These are phyloP conservation scores for Phrynocephalus vlangalii DNA, from an alignment of 2,797 vertebrate genomes.

Conservation along the genomic window DNA sequence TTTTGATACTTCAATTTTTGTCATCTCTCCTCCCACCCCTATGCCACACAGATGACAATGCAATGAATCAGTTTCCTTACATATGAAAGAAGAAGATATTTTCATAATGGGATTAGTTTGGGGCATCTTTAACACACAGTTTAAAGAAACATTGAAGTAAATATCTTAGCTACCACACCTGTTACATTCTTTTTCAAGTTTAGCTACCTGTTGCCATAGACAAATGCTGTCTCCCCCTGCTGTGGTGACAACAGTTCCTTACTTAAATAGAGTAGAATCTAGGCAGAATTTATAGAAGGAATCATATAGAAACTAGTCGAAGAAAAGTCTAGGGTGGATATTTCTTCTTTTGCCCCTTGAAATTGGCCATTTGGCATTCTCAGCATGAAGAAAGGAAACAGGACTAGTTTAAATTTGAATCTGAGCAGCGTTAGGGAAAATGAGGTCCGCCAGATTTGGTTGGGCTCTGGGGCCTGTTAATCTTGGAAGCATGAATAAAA, in stretches of 20 bases:
- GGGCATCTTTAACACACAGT: background rate
- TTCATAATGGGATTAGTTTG: background rate
- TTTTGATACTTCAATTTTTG: background rate
- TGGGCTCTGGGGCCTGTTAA: background rate
- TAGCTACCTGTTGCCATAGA: constrained; percentile 3
- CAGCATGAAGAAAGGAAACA: background rate
- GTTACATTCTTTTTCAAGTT: background rate
- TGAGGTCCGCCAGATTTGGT: background rate
- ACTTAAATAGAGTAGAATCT: background rate
- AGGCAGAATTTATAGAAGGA: background rate
- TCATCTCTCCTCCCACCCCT: background rate
- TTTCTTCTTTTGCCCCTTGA: background rate
- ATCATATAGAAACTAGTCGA: too few relatives aligned
- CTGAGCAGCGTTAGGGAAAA: background rate
- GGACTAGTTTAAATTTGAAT: background rate
- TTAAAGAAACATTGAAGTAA: background rate
- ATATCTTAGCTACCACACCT: background rate
- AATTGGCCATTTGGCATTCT: fast-evolving
- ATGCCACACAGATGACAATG: background rate
- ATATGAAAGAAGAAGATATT: background rate
- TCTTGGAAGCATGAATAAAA: background rate
- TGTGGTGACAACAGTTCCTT: background rate
- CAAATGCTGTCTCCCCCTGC: background rate
- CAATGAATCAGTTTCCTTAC: background rate
- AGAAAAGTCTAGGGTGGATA: fast-evolving